A percentile compares a stretch with the other conserved stretches of the same genome.
phyloP scores from a whole-genome alignment of 2,113 vertebrate genomes.

The Platysteira castanea region DNA sequence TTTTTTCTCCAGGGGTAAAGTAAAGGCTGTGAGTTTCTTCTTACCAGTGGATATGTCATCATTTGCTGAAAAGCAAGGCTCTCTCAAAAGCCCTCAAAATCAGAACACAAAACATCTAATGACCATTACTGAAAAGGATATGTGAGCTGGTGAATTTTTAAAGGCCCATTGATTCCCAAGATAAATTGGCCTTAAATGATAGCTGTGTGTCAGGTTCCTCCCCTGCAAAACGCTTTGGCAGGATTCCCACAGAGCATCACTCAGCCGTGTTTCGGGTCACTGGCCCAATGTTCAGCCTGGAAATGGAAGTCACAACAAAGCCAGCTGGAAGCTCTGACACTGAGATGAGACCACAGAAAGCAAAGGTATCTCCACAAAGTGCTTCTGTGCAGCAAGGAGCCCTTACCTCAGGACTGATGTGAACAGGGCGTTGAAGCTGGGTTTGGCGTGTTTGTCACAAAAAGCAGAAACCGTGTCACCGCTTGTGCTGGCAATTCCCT shows the following conservation, averaged over 20 bases:
- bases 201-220: constrained; percentile 38
- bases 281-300: not conserved
- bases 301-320: not conserved
- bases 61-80: constrained; percentile 74
- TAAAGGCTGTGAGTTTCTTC: constrained; percentile 91
- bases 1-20: constrained; percentile 79
- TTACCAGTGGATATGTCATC: constrained; percentile 78
- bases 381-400: not conserved
- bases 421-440: not conserved
- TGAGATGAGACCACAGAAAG: not conserved
- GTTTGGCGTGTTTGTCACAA: not conserved
- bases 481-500: not conserved
- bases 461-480: not conserved
- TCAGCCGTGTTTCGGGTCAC: not conserved
- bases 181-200: constrained; percentile 10
- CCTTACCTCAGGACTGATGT: not conserved
- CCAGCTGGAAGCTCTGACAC: not conserved
- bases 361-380: not conserved
- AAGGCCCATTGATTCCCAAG: constrained; percentile 28
- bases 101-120: constrained; percentile 66
- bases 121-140: constrained; percentile 77
- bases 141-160: constrained; percentile 64
- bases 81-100: constrained; percentile 66
- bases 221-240: constrained; percentile 45
- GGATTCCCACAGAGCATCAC: constrained; percentile 1